A percentile compares a stretch with the other conserved stretches of the same genome.
Conservation (phyloP, 1,140 invertebrate species). For the Drosophila subobscura region DNA sequence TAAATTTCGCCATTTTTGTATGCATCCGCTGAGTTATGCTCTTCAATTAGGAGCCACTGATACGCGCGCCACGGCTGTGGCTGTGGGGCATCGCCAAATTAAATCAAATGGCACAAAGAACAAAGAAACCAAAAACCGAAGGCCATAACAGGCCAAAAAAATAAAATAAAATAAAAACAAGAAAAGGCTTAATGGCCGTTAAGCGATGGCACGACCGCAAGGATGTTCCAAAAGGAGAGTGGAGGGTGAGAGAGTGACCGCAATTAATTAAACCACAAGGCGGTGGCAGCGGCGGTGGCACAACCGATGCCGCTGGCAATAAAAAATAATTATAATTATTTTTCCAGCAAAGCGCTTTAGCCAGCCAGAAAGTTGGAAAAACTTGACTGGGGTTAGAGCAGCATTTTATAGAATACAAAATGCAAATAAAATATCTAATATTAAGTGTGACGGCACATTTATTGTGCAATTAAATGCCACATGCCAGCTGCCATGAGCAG, state of each 20-base stretch:
- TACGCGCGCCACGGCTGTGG: constrained; percentile 33
- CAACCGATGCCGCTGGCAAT: constrained; percentile 42
- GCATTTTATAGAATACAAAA: not conserved
- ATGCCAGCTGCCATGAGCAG: constrained; percentile 11
- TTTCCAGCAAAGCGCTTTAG: constrained; percentile 31
- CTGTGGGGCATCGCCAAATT: constrained; percentile 55
- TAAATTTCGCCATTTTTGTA: constrained; percentile 50
- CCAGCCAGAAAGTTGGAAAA: not conserved
- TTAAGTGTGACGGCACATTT: constrained; percentile 32
- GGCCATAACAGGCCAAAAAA: constrained; percentile 14
- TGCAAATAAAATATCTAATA: constrained; percentile 15
- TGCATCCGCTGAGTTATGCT: constrained; percentile 53
- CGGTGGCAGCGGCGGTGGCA: constrained; percentile 13
- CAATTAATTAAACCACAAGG: constrained; percentile 76
- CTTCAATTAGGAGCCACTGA: constrained; percentile 40
- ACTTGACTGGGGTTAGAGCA: not conserved
- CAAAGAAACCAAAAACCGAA: constrained; percentile 20
- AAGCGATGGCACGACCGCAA: constrained; percentile 59
- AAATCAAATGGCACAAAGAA: constrained; percentile 61
- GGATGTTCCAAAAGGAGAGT: constrained; percentile 27
- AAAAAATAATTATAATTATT: constrained; percentile 68
- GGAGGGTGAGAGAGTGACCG: constrained; percentile 53
- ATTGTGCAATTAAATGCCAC: constrained; percentile 43
- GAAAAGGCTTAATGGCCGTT: constrained; percentile 70
- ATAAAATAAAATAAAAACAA: constrained; percentile 4